Evolutionary conservation across 2,113 vertebrate genomes (phyloP).

Genomic region (Sclerurus mexicanus): DNA sequence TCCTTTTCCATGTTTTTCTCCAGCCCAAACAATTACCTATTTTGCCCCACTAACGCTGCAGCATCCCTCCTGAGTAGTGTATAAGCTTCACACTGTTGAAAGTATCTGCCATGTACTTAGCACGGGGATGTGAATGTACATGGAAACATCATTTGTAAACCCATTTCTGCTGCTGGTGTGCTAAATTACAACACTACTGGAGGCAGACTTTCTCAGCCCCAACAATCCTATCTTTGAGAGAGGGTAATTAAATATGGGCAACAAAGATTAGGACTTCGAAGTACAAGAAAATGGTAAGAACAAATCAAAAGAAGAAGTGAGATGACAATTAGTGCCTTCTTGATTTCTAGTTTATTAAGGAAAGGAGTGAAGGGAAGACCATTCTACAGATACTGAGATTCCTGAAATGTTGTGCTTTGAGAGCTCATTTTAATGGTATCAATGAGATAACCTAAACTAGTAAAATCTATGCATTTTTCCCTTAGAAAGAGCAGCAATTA

Average conservation of each 20-base stretch:
- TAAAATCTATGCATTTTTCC: background rate
- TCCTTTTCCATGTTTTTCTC: background rate
- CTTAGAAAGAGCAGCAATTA: conserved; percentile 40
- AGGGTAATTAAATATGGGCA: background rate
- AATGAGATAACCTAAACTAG: background rate
- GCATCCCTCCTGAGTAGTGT: background rate
- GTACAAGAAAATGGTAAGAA: background rate
- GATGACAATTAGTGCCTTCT: background rate
- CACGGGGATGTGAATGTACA: background rate
- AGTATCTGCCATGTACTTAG: background rate
- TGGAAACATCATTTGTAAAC: background rate
- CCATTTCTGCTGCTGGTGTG: background rate
- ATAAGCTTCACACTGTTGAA: accelerated
- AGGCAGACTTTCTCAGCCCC: background rate
- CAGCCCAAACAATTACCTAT: background rate
- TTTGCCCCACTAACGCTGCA: background rate
- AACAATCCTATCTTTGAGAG: background rate
- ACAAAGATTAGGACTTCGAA: background rate
- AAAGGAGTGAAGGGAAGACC: background rate
- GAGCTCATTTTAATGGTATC: background rate
- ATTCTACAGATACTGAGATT: background rate
- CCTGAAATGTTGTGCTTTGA: background rate
- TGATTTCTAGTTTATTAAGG: background rate
- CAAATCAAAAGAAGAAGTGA: background rate
- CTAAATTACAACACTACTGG: background rate